Percentiles rank a stretch among this genome's conserved stretches.
These are phyloP conservation scores for Oncorhynchus mykiss DNA, from an alignment of 2,113 vertebrate species.

Conservation along the genomic window DNA sequence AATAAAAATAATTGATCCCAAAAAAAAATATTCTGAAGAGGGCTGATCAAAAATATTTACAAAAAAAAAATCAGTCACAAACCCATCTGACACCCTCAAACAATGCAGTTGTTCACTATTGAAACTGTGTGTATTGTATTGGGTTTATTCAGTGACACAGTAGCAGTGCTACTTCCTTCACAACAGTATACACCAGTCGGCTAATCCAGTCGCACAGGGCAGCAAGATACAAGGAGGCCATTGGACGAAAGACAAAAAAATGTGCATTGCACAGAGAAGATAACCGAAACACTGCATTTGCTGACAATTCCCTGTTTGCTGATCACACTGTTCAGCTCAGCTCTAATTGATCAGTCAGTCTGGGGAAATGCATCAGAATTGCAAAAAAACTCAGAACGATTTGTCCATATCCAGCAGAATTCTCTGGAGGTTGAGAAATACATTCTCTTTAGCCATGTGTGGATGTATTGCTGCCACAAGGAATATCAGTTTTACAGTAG, in stretches of 20 bases:
- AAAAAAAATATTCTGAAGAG: neutral
- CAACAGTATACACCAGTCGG: neutral
- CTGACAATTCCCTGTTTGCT: neutral
- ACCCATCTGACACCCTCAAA: neutral
- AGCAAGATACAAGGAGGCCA: neutral
- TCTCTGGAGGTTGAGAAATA: constrained; percentile 1
- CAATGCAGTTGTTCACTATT: neutral
- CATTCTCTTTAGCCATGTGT: constrained; percentile 2
- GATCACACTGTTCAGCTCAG: neutral
- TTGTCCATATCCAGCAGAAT: constrained; percentile 5
- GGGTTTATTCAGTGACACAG: too few relatives aligned
- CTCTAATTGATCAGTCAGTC: neutral
- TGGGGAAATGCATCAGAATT: neutral
- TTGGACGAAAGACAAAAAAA: neutral
- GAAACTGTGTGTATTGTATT: neutral
- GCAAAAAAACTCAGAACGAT: too few relatives aligned
- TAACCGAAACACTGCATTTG: neutral
- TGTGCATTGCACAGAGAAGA: neutral
- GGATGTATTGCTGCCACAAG: neutral
- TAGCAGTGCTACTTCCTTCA: too few relatives aligned
- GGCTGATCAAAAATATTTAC: neutral
- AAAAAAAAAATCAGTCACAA: neutral
- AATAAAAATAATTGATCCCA: too few relatives aligned
- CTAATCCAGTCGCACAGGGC: neutral
- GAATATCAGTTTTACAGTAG: neutral